Conservation (phyloP, 1,140 invertebrate species). For the Littorina saxatilis region DNA sequence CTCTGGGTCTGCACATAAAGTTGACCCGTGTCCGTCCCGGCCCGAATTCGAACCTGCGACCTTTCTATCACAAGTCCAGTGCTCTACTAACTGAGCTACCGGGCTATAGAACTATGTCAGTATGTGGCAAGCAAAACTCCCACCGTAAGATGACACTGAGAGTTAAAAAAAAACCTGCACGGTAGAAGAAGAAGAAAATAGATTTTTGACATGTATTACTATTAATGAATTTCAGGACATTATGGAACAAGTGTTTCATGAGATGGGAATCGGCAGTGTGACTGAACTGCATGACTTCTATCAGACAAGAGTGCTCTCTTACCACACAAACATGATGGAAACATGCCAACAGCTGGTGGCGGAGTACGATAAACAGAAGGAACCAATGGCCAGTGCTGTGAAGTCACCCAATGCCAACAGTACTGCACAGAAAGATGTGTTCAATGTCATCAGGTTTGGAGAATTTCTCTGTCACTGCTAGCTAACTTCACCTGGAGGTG, state of each 20-base stretch:
- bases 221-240: constrained; percentile 78
- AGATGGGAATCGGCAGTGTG: constrained; percentile 78
- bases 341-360: constrained; percentile 76
- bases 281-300: constrained; percentile 78
- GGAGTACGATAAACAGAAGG: constrained; percentile 76
- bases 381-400: constrained; percentile 32
- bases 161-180: too few relatives aligned
- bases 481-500: too few relatives aligned
- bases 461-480: background rate
- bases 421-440: constrained; percentile 30
- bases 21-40: too few relatives aligned
- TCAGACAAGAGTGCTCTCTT: constrained; percentile 77
- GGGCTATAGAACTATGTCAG: too few relatives aligned
- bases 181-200: too few relatives aligned
- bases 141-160: too few relatives aligned
- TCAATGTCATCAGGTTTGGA: constrained; percentile 53
- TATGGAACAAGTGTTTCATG: constrained; percentile 79
- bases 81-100: too few relatives aligned
- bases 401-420: constrained; percentile 35
- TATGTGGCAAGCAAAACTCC: too few relatives aligned
- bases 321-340: constrained; percentile 76
- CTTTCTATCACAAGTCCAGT: too few relatives aligned
- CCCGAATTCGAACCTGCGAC: too few relatives aligned
- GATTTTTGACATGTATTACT: too few relatives aligned
- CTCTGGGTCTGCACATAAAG: too few relatives aligned